Evolutionary conservation across 2,888 invertebrate genomes (phyloP).

Genomic region (Odontocerum albicorne): DNA sequence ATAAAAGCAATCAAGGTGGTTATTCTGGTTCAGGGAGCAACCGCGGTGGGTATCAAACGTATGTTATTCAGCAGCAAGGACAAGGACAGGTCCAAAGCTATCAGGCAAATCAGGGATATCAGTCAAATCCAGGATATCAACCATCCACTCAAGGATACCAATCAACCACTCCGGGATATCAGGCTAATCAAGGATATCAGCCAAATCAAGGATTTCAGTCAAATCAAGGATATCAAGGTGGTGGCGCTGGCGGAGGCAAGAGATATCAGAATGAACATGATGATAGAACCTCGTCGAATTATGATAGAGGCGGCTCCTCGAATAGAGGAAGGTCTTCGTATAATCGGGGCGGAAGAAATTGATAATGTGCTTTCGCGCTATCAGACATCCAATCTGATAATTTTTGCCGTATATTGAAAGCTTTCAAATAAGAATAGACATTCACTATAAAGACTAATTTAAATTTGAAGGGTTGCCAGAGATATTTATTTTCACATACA

Average conservation of each 20-base stretch:
- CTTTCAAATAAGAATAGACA: no score
- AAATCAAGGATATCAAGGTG: conserved; percentile 24
- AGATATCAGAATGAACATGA: conserved; percentile 53
- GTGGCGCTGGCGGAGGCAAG: conserved; percentile 12
- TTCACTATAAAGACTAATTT: no score
- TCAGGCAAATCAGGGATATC: conserved; percentile 2
- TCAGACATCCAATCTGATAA: no score
- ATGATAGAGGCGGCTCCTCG: conserved; percentile 26
- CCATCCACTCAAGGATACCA: conserved; percentile 37
- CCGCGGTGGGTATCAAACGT: neutral
- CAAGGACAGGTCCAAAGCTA: neutral
- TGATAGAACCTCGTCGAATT: conserved; percentile 42
- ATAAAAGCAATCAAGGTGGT: conserved; percentile 18
- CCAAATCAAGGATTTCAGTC: conserved; percentile 36
- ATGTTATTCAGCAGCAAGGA: conserved; percentile 3
- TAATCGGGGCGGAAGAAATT: conserved; percentile 41
- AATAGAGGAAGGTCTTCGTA: conserved; percentile 36
- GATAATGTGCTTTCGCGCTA: no score
- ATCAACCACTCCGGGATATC: conserved; percentile 33
- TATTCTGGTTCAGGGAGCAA: neutral
- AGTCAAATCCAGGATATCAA: conserved; percentile 34
- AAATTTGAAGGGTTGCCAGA: no score
- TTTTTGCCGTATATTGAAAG: no score
- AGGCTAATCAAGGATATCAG: conserved; percentile 14
- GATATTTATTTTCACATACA: no score